Evolutionary conservation across 2,888 invertebrate species (phyloP).

Genomic region (Unio pictorum): DNA sequence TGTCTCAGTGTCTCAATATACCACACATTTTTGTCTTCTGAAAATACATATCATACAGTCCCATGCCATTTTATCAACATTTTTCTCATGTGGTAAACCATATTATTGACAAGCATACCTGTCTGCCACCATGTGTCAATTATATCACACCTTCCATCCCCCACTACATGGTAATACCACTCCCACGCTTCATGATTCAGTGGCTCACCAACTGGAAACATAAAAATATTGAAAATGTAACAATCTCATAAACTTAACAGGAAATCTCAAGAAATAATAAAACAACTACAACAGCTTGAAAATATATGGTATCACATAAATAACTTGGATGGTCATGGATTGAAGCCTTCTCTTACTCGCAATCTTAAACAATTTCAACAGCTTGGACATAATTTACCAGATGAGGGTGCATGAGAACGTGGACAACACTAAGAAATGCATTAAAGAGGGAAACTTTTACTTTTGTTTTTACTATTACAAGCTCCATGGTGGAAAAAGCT

Average conservation of each 20-base stretch:
- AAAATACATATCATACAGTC: not conserved
- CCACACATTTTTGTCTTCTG: not conserved
- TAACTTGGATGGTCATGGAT: no score
- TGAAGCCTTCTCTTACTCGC: no score
- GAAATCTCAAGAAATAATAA: no score
- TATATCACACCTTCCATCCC: constrained; percentile 80
- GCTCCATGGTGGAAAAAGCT: not conserved
- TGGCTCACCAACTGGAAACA: constrained; percentile 73
- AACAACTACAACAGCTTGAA: no score
- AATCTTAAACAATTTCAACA: no score
- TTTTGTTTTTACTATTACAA: not conserved
- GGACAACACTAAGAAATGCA: no score
- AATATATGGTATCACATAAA: no score
- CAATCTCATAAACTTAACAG: not conserved
- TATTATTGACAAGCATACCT: constrained; percentile 41
- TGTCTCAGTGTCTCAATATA: no score
- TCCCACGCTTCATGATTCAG: constrained; percentile 74
- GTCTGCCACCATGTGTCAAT: constrained; percentile 76
- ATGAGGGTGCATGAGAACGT: no score
- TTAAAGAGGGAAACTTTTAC: not conserved
- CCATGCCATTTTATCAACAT: not conserved
- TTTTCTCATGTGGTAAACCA: not conserved
- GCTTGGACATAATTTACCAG: no score
- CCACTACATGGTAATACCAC: constrained; percentile 79
- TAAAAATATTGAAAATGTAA: not conserved